These are phyloP conservation scores for Anguilla obscura DNA, from an alignment of 2,797 vertebrate genomes.

Conservation along the genomic window DNA sequence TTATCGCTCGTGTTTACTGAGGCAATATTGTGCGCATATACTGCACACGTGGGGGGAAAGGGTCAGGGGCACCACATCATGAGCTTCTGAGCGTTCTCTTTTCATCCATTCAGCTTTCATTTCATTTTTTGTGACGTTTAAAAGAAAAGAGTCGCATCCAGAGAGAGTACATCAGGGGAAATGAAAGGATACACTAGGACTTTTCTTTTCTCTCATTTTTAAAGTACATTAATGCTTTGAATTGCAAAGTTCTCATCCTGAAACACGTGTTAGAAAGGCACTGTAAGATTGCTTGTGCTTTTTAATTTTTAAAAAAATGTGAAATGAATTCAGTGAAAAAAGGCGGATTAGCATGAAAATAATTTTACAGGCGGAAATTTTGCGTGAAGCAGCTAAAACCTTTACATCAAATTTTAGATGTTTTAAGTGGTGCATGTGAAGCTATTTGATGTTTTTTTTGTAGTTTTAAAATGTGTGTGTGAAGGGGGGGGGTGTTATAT, in stretches of 20 bases:
- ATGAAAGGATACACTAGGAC: slow-evolving; percentile 12
- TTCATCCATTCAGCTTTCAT: neutral
- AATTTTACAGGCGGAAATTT: slow-evolving; percentile 18
- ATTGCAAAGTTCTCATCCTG: slow-evolving; percentile 17
- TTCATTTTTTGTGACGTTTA: slow-evolving; percentile 44
- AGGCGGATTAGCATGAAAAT: slow-evolving; percentile 59
- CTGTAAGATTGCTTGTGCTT: slow-evolving; percentile 20
- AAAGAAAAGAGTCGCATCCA: slow-evolving; percentile 40
- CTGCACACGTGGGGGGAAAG: neutral
- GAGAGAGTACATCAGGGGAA: slow-evolving; percentile 27
- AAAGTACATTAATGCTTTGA: slow-evolving; percentile 8
- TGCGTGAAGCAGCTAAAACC: slow-evolving; percentile 26
- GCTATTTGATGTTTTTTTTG: slow-evolving; percentile 28
- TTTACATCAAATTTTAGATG: slow-evolving; percentile 57
- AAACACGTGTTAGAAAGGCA: neutral
- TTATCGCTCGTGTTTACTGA: neutral
- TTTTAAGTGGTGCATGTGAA: slow-evolving; percentile 63
- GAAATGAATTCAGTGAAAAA: neutral
- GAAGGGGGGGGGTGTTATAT: slow-evolving; percentile 48
- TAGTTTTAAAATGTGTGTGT: slow-evolving; percentile 54
- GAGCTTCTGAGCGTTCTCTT: neutral
- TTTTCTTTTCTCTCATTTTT: slow-evolving; percentile 13
- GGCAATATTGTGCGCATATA: neutral
- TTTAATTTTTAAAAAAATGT: neutral
- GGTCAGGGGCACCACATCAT: neutral